Evolutionary conservation across 2,888 invertebrate genomes (phyloP), one percentile per base, ranked within the genome.

Genomic region (Phorcus lineatus): DNA sequence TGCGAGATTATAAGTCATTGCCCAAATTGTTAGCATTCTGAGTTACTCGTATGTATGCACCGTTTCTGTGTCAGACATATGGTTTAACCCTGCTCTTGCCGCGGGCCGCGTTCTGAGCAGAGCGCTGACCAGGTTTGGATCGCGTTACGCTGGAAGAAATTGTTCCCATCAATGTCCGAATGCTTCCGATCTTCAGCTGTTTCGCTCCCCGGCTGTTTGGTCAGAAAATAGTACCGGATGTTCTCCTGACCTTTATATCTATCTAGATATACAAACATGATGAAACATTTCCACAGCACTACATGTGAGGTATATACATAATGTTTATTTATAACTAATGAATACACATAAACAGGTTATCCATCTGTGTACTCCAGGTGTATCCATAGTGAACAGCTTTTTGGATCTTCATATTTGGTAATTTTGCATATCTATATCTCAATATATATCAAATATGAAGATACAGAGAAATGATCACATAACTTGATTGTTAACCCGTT

Each of bases 101-200:
- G 31, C 17, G 40, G 13, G 70, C 36, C 17, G 19, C 19, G 19
- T 17, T 28, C 70, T 40, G 36, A n/a, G 36, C 70, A 17, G 36
- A 36, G 36, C 13, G 70, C 13, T 70, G 70, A 70, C 70, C 70
- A 70, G 70, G 40, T 36, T 70, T 17, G 19, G 70, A 70, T 70
- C 70, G 36, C 19, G 36, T 70, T 70, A 70, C 70, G 19, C 70
- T 31, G 17, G 36, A 70, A 70, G 70, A 70, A 70, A 70, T 40
- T 24, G 70, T 70, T 70, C 70, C 70, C 70, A 70, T 70, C 70
- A 36, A 70, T 70, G 70, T 70, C 70, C 70, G 70, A 70, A 70
- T 70, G n/a, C 70, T 36, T 36, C 19, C 19, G 17, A 36, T 70
- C 70, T 70, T 70, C 70, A 70, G 13, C 70, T 70, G 70, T 70